A percentile compares a stretch with the other conserved stretches of the same genome.
Evolutionary conservation across 2,113 vertebrate species (phyloP).

Genomic region (Tachuris rubrigastra): DNA sequence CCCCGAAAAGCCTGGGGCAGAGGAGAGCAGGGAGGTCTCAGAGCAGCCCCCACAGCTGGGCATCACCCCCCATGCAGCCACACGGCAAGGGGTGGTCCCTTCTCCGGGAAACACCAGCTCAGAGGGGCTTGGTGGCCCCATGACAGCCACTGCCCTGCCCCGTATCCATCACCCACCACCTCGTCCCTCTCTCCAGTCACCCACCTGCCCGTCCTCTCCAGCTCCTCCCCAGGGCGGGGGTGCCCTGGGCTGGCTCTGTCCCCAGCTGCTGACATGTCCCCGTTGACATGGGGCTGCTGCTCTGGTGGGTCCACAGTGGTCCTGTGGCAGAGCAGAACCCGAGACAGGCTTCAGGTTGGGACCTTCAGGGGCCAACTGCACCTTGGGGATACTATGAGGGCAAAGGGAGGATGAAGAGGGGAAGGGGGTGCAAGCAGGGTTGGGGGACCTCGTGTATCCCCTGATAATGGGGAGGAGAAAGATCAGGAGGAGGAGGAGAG

Average conservation of each 20-base stretch:
- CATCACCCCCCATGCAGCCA: background rate
- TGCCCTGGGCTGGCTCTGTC: background rate
- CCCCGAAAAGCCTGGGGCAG: constrained; percentile 74
- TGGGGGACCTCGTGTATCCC: background rate
- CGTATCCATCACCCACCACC: background rate
- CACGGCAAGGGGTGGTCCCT: background rate
- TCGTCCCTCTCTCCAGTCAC: background rate
- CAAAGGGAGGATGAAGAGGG: background rate
- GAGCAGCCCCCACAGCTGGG: background rate
- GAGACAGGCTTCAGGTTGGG: background rate
- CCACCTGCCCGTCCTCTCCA: constrained; percentile 76
- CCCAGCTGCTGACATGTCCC: background rate
- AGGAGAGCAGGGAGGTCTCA: background rate
- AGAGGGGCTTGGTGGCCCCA: background rate
- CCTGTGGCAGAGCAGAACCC: constrained; percentile 42
- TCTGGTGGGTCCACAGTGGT: background rate
- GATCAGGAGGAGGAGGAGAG: background rate
- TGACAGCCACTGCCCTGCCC: background rate
- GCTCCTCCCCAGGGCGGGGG: constrained; percentile 5
- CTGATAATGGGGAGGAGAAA: background rate
- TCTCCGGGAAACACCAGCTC: background rate
- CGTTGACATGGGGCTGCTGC: background rate
- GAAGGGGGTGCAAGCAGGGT: background rate
- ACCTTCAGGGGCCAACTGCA: background rate
- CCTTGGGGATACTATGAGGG: background rate